Percentiles rank a stretch among this genome's conserved stretches.
Evolutionary conservation across 1,140 invertebrate species (phyloP).

Genomic region (Heliconius melpomene): DNA sequence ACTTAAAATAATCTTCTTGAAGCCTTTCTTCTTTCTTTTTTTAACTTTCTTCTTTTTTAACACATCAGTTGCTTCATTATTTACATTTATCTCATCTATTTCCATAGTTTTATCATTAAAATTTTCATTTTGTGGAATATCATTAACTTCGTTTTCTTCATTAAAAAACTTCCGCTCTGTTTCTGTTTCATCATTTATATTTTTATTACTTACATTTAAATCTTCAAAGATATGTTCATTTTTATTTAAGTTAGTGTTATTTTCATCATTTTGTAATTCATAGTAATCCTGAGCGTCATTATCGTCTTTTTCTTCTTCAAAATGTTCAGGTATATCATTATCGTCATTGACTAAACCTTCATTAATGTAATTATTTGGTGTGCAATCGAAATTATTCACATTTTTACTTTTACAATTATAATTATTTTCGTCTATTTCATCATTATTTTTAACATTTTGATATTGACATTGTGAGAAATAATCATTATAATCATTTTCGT

Average conservation of each 20-base stretch:
- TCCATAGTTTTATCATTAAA: conserved; percentile 11
- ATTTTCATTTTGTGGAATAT: background rate
- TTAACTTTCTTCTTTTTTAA: conserved; percentile 44
- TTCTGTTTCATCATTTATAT: background rate
- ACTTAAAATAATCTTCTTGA: conserved; percentile 56
- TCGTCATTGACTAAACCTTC: conserved; percentile 14
- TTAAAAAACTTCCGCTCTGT: background rate
- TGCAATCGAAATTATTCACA: background rate
- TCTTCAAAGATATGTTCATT: conserved; percentile 3
- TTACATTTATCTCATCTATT: conserved; percentile 22
- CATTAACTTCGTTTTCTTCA: conserved; percentile 19
- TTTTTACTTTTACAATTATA: background rate
- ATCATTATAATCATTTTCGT: conserved; percentile 42
- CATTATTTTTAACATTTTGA: conserved; percentile 28
- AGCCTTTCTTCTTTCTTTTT: conserved; percentile 45
- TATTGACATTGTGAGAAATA: conserved; percentile 27
- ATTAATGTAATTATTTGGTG: background rate
- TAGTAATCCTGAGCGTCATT: conserved; percentile 26
- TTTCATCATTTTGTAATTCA: conserved; percentile 25
- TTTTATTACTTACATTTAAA: background rate
- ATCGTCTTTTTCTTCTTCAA: conserved; percentile 26
- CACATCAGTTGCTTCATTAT: conserved; percentile 16
- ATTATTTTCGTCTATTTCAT: conserved; percentile 1
- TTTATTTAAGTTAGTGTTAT: conserved; percentile 13
- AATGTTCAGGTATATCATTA: conserved; percentile 30